Percentiles rank a stretch among this genome's conserved stretches.
These are phyloP conservation scores for Arctocebus calabarensis DNA, from an alignment of 2,797 vertebrate genomes.

Conservation along the genomic window DNA sequence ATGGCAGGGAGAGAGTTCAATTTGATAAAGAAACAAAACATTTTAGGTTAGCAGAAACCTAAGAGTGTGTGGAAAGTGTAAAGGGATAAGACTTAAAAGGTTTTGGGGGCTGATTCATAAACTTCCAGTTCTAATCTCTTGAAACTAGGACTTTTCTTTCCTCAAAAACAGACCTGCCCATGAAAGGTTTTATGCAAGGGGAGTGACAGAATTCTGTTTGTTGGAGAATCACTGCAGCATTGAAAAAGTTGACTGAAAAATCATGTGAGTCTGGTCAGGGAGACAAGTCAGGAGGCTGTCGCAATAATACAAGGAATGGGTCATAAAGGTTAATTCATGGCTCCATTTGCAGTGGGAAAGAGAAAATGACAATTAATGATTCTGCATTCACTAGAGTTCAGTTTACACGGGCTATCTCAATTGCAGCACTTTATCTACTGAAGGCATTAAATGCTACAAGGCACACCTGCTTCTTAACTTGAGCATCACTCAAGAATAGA, in stretches of 20 bases:
- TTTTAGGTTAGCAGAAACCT: no score
- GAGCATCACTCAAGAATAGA: slow-evolving; percentile 68
- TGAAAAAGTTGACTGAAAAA: not conserved
- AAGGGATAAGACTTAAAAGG: no score
- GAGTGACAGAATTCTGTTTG: not conserved
- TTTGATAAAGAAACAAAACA: no score
- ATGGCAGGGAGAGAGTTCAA: no score
- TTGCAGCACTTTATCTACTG: not conserved
- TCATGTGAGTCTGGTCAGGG: not conserved
- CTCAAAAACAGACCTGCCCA: not conserved
- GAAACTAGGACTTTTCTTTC: not conserved
- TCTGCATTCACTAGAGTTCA: not conserved
- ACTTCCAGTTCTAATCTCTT: no score
- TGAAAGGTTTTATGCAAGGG: not conserved
- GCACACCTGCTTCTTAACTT: slow-evolving; percentile 76
- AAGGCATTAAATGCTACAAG: slow-evolving; percentile 46
- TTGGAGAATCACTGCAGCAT: not conserved
- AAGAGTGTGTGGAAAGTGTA: no score
- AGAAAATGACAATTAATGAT: slow-evolving; percentile 42
- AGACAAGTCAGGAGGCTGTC: not conserved
- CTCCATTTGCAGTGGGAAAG: not conserved
- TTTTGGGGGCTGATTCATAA: no score
- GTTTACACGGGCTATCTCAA: not conserved
- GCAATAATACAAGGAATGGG: not conserved
- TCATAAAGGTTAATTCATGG: not conserved